Evolutionary conservation across 2,797 vertebrate species (phyloP).

Genomic region (Melanotaenia nigrans): DNA sequence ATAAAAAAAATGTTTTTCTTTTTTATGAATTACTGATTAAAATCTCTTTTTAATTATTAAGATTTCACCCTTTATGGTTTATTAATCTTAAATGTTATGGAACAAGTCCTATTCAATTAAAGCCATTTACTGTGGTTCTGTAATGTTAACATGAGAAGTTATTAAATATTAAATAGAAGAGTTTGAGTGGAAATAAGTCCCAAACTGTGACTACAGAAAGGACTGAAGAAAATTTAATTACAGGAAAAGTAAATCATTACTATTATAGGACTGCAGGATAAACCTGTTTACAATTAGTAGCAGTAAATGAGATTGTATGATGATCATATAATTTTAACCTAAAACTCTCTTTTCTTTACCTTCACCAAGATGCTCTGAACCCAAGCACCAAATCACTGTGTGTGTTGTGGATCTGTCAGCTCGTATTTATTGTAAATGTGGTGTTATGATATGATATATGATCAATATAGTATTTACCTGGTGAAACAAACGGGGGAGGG

Average conservation of each 20-base stretch:
- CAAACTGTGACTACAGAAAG: background rate
- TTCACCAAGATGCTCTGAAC: background rate
- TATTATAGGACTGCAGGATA: background rate
- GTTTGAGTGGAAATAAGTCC: background rate
- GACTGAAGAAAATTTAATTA: background rate
- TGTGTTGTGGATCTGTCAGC: background rate
- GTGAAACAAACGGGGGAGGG: no score
- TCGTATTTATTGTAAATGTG: background rate
- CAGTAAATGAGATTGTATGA: background rate
- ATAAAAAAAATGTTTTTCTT: background rate
- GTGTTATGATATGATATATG: no score
- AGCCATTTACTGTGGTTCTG: background rate
- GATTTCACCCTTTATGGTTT: background rate
- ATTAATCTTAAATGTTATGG: background rate
- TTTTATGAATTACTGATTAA: constrained; percentile 10
- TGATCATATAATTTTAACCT: no score
- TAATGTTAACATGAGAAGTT: background rate
- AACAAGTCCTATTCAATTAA: background rate
- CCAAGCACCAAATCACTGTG: background rate
- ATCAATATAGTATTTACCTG: no score
- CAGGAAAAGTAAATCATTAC: no score
- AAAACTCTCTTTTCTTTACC: no score
- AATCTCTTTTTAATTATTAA: background rate
- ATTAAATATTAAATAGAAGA: background rate
- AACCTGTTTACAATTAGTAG: background rate